These are phyloP conservation scores for Perognathus longimembris DNA, from an alignment of 2,113 vertebrate genomes.

Conservation along the genomic window DNA sequence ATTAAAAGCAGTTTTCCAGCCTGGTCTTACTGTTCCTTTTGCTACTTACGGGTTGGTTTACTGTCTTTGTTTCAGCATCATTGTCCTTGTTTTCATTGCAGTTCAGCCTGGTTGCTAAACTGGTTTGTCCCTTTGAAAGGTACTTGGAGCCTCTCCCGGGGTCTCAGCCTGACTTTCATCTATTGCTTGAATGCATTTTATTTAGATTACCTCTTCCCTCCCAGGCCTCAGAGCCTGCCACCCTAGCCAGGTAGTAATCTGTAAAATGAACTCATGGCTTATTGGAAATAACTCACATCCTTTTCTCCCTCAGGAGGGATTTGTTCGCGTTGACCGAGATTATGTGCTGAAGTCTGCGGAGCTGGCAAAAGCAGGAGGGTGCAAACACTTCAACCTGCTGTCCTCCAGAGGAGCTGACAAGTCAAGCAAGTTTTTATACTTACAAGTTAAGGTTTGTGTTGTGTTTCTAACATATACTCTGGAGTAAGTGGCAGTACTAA, in stretches of 20 bases:
- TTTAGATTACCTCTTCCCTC: not conserved
- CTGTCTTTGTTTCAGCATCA: conserved; percentile 11
- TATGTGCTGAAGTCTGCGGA: conserved; percentile 94
- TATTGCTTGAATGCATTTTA: conserved; percentile 17
- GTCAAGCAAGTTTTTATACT: conserved; percentile 92
- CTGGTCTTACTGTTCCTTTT: not conserved
- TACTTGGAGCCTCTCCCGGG: conserved; percentile 28
- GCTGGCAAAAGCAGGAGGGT: conserved; percentile 93
- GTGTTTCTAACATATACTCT: not conserved
- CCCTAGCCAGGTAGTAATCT: conserved; percentile 13
- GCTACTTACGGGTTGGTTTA: not conserved
- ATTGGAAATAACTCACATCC: conserved; percentile 58
- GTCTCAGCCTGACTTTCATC: not conserved
- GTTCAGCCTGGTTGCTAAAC: not conserved
- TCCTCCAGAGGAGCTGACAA: conserved; percentile 92
- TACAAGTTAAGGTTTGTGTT: conserved; percentile 92
- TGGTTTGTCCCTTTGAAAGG: not conserved
- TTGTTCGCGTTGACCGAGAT: conserved; percentile 95
- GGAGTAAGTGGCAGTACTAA: not conserved
- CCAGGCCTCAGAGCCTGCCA: conserved; percentile 1
- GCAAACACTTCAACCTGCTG: conserved; percentile 93
- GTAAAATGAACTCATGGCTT: conserved; percentile 1
- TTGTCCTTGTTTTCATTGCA: not conserved
- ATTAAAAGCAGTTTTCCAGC: not conserved
- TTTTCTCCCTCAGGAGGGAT: conserved; percentile 88